These are phyloP conservation scores for Sus cebifrons DNA, from an alignment of 2,797 vertebrate genomes.

Conservation along the genomic window DNA sequence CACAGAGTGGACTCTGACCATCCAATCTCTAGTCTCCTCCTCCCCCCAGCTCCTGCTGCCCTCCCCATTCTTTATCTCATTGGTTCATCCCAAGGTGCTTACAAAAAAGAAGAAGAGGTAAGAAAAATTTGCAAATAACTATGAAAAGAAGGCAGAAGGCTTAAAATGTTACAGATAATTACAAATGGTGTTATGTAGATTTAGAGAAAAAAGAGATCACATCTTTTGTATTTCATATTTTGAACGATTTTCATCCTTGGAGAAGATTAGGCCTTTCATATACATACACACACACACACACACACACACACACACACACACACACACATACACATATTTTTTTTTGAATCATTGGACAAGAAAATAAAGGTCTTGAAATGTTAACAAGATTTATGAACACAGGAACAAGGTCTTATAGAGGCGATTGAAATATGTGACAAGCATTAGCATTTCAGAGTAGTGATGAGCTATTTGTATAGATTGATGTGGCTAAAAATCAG, in stretches of 20 bases:
- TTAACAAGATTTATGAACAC: constrained; percentile 89
- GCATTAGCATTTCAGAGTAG: constrained; percentile 90
- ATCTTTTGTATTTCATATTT: constrained; percentile 55
- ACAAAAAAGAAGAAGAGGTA: constrained; percentile 54
- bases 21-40: not conserved
- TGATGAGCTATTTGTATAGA: constrained; percentile 87
- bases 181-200: not conserved
- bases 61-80: not conserved
- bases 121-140: constrained; percentile 46
- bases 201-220: constrained; percentile 40
- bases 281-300: no score
- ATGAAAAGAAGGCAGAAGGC: constrained; percentile 40
- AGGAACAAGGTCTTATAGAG: constrained; percentile 88
- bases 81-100: constrained; percentile 28
- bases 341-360: constrained; percentile 79
- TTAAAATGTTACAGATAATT: constrained; percentile 39
- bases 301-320: no score
- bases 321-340: no score
- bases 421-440: constrained; percentile 89
- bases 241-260: constrained; percentile 66
- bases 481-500: constrained; percentile 90
- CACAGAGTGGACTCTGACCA: not conserved
- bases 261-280: constrained; percentile 30
- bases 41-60: no score
- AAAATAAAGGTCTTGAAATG: constrained; percentile 89